A percentile compares a stretch with the other conserved stretches of the same genome.
Conservation (phyloP, 1,140 invertebrate species). For the Drosophila subpulchrella region DNA sequence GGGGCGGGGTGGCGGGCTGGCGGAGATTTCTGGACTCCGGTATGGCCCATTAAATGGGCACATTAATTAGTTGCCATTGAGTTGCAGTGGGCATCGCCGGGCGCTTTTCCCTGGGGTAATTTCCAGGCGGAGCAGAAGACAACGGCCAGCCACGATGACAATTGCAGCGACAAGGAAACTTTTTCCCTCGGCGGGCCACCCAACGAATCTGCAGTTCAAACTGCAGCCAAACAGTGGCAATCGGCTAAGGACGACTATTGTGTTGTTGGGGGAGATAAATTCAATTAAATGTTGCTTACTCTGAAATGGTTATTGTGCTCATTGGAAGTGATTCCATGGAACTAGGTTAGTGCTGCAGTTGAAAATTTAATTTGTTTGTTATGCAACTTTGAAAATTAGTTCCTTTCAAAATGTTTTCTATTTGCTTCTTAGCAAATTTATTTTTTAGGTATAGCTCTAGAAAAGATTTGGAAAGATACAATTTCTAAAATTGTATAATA, state of each 20-base stretch:
- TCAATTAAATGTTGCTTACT: conserved; percentile 3
- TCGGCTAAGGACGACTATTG: conserved; percentile 13
- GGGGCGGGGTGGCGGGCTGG: background rate
- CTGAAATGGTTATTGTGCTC: background rate
- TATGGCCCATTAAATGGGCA: conserved; percentile 71
- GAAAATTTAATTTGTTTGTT: background rate
- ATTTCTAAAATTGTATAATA: no score
- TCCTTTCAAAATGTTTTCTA: background rate
- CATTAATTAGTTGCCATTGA: conserved; percentile 80
- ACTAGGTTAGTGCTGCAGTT: background rate
- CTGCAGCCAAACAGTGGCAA: conserved; percentile 28
- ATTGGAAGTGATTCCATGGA: background rate
- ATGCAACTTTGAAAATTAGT: background rate
- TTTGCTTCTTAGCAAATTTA: no score
- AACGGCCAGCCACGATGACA: conserved; percentile 26
- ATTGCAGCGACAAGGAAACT: conserved; percentile 28
- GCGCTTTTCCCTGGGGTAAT: conserved; percentile 44
- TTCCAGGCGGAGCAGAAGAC: conserved; percentile 29
- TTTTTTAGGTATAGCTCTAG: no score
- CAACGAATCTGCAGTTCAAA: conserved; percentile 31
- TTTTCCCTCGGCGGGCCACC: conserved; percentile 31
- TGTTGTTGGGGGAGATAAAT: conserved; percentile 5
- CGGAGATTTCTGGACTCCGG: conserved; percentile 44
- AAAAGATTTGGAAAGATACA: no score
- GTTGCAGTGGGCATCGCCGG: conserved; percentile 49